Evolutionary conservation across 2,797 vertebrate species (phyloP).

Genomic region (Bryconaethiops microstoma): DNA sequence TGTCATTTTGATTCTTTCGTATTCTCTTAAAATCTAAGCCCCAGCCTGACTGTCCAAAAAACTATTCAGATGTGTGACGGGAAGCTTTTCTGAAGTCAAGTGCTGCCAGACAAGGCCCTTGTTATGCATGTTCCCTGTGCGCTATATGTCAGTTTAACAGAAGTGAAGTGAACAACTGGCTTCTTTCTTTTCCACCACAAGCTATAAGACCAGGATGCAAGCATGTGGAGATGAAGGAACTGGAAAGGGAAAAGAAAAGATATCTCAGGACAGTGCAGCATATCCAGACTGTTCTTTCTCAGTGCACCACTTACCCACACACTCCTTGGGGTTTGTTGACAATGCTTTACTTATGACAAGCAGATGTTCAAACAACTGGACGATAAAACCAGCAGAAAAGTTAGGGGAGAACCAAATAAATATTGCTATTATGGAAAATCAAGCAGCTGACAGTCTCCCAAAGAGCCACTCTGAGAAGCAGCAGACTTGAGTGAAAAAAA

Average conservation of each 20-base stretch:
- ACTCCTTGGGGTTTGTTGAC: constrained; percentile 25
- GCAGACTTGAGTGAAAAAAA: background rate
- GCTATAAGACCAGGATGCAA: constrained; percentile 16
- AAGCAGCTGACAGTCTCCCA: background rate
- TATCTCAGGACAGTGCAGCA: constrained; percentile 12
- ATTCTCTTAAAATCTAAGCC: background rate
- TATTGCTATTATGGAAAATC: background rate
- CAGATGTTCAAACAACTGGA: constrained; percentile 60
- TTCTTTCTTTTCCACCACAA: background rate
- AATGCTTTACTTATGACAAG: constrained; percentile 42
- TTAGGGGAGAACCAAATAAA: constrained; percentile 1
- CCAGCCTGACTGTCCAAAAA: background rate
- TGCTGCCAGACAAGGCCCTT: constrained; percentile 12
- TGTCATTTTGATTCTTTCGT: constrained; percentile 18
- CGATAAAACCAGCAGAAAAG: constrained; percentile 9
- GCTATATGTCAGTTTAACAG: background rate
- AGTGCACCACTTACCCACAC: background rate
- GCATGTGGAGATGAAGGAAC: constrained; percentile 24
- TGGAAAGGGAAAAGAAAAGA: constrained; percentile 29
- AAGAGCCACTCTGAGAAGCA: background rate
- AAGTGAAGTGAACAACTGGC: background rate
- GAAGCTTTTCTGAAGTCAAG: constrained; percentile 57
- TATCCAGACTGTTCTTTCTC: constrained; percentile 18
- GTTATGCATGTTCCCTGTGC: constrained; percentile 1
- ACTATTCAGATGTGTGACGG: background rate